phyloP scores from a whole-genome alignment of 30 jellyfish, hydroid and myxozoan species.

The Morbakka virulenta region DNA sequence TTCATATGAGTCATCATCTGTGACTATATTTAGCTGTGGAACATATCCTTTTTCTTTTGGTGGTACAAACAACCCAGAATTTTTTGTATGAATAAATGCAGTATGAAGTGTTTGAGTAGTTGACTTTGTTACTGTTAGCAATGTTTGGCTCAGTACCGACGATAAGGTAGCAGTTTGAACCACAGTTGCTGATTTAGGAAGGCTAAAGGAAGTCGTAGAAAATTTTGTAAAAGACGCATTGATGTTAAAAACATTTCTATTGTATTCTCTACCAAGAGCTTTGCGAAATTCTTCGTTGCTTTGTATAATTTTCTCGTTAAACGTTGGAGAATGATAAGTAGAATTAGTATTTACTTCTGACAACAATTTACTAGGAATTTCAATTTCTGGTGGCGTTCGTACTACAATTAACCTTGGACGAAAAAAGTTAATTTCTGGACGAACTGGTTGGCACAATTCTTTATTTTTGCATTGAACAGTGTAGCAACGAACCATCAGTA shows the following conservation, averaged over 20 bases:
- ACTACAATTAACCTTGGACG: slow-evolving; percentile 69
- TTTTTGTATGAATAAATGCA: neutral
- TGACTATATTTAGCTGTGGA: slow-evolving; percentile 55
- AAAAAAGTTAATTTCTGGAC: slow-evolving; percentile 55
- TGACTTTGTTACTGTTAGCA: neutral
- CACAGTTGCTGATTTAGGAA: neutral
- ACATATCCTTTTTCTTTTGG: neutral
- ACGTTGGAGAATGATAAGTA: neutral
- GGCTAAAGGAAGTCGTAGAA: neutral
- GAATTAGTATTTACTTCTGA: neutral
- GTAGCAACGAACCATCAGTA: slow-evolving; percentile 85
- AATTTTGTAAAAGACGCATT: neutral
- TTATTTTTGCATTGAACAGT: slow-evolving; percentile 61
- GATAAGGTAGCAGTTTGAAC: neutral
- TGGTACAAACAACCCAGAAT: neutral
- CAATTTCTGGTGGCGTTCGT: slow-evolving; percentile 36
- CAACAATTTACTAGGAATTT: neutral
- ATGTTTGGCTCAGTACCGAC: neutral
- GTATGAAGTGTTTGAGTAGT: neutral
- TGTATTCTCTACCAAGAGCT: neutral
- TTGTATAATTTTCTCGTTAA: neutral
- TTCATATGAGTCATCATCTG: slow-evolving; percentile 59
- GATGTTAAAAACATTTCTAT: no score
- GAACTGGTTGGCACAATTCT: slow-evolving; percentile 43
- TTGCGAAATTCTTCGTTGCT: neutral